Conservation (phyloP, 2,888 invertebrate genomes). For the Caenorhabditis japonica region DNA sequence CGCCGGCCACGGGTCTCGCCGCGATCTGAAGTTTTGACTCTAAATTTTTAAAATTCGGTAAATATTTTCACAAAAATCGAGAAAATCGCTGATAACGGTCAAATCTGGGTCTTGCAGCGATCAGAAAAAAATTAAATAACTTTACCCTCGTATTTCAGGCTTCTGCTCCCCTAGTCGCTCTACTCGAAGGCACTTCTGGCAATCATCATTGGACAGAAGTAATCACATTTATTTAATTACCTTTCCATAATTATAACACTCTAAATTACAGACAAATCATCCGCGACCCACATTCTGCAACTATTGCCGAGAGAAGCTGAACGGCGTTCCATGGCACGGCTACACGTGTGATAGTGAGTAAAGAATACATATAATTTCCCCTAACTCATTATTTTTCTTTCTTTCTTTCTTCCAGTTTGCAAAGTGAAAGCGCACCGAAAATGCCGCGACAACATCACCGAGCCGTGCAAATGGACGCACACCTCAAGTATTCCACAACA, state of each 20-base stretch:
- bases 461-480: conserved; percentile 98
- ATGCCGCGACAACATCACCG: conserved; percentile 91
- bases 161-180: conserved; percentile 29
- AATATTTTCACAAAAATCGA: too few relatives aligned
- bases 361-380: too few relatives aligned
- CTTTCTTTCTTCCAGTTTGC: conserved; percentile 83
- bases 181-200: conserved; percentile 52
- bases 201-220: conserved; percentile 54
- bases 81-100: too few relatives aligned
- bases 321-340: conserved; percentile 93
- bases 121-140: too few relatives aligned
- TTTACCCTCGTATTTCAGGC: too few relatives aligned
- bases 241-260: too few relatives aligned
- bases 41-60: not conserved
- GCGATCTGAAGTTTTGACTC: too few relatives aligned
- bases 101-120: too few relatives aligned
- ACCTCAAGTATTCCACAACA: conserved; percentile 84
- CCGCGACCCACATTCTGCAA: conserved; percentile 83
- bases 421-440: conserved; percentile 96
- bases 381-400: not conserved
- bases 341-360: conserved; percentile 88
- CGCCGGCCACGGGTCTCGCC: too few relatives aligned
- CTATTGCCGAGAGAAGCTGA: conserved; percentile 92
- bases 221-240: not conserved
- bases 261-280: conserved; percentile 60